phyloP scores from a whole-genome alignment of 2,113 vertebrate species.

The Holacanthus passer region DNA sequence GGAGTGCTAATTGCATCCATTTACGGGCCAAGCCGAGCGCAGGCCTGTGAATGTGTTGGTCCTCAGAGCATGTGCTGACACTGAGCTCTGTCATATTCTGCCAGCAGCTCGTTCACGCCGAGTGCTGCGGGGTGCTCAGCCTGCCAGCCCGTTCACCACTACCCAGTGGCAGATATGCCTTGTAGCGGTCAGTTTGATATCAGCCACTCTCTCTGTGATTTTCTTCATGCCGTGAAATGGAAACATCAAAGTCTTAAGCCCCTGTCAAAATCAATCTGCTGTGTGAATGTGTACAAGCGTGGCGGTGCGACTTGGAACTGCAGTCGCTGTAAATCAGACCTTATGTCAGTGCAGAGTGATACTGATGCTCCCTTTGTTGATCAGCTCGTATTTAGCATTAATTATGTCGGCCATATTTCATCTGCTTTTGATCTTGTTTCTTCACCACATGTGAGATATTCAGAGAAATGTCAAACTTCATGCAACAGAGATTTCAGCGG shows the following conservation, averaged over 20 bases:
- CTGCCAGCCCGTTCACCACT: slow-evolving; percentile 1
- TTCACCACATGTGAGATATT: neutral
- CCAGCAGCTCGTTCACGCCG: slow-evolving; percentile 43
- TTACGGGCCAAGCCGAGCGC: neutral
- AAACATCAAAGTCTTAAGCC: slow-evolving; percentile 56
- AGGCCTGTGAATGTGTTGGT: slow-evolving; percentile 22
- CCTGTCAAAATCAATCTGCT: slow-evolving; percentile 53
- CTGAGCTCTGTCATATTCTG: slow-evolving; percentile 14
- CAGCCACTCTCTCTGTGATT: slow-evolving; percentile 42
- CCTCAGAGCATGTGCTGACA: slow-evolving; percentile 10
- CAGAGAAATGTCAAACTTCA: neutral
- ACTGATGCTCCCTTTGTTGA: slow-evolving; percentile 18
- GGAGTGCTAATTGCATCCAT: slow-evolving; percentile 53
- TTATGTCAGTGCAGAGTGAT: neutral
- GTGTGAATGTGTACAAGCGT: slow-evolving; percentile 28
- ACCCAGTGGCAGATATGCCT: slow-evolving; percentile 24
- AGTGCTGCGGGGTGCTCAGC: neutral
- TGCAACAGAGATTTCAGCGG: neutral
- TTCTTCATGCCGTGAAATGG: slow-evolving; percentile 48
- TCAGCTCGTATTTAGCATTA: neutral
- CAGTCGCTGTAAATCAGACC: slow-evolving; percentile 15
- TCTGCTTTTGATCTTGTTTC: slow-evolving; percentile 6
- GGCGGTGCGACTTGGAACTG: neutral
- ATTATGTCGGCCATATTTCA: neutral
- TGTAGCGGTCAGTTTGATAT: slow-evolving; percentile 41